A percentile compares a stretch with the other conserved stretches of the same genome.
These are phyloP conservation scores for Catostylus mosaicus DNA, from an alignment of 30 jellyfish, hydroid and myxozoan species.

Conservation along the genomic window DNA sequence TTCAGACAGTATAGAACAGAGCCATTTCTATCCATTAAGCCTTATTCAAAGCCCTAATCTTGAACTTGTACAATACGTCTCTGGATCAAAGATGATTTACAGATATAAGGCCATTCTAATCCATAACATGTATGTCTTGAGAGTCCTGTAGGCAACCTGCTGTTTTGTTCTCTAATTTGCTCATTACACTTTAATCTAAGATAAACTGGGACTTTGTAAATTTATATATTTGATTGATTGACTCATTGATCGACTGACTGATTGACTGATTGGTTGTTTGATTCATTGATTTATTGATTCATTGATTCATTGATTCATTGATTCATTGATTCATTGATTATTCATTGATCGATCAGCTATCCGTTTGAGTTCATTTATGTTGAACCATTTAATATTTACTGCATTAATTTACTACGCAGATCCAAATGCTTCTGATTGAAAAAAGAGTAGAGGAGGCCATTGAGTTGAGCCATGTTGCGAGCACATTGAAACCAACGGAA, in stretches of 20 bases:
- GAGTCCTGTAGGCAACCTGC: too few relatives aligned
- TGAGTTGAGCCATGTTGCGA: constrained; percentile 82
- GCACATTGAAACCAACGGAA: constrained; percentile 57
- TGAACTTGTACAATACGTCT: too few relatives aligned
- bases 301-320: not conserved
- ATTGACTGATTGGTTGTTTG: not conserved
- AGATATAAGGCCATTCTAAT: too few relatives aligned
- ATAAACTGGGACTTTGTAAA: too few relatives aligned
- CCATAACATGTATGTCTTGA: too few relatives aligned
- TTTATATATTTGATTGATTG: not conserved
- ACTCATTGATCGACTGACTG: not conserved
- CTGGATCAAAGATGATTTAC: too few relatives aligned
- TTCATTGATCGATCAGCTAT: not conserved
- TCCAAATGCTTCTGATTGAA: constrained; percentile 83
- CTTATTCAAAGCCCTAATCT: too few relatives aligned
- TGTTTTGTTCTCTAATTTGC: too few relatives aligned
- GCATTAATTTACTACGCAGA: constrained; percentile 11
- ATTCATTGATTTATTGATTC: not conserved
- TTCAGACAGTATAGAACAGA: too few relatives aligned
- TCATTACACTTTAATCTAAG: too few relatives aligned
- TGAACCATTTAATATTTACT: not conserved
- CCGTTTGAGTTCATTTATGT: not conserved
- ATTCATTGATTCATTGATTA: not conserved
- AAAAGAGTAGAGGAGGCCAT: constrained; percentile 96
- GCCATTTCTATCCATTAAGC: too few relatives aligned